Evolutionary conservation across 2,797 vertebrate species (phyloP).

Genomic region (Poeciliopsis gracilis): DNA sequence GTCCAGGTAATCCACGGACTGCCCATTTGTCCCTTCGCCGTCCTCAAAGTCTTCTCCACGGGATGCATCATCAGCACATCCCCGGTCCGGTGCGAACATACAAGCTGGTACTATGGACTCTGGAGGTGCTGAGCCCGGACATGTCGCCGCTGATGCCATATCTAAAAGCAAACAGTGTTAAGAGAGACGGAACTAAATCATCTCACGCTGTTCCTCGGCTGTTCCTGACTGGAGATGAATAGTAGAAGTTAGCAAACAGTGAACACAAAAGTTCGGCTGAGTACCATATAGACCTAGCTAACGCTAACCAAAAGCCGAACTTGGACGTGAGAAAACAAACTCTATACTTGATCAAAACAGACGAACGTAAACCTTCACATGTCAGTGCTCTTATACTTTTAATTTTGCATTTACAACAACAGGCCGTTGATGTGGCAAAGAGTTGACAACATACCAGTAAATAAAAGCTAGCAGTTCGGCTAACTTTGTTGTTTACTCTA

Average conservation of each 20-base stretch:
- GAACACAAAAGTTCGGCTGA: conserved; percentile 32
- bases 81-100: conserved; percentile 91
- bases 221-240: neutral
- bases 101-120: conserved; percentile 87
- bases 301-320: conserved; percentile 49
- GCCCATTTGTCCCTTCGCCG: conserved; percentile 79
- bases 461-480: conserved; percentile 42
- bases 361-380: neutral
- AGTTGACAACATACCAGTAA: conserved; percentile 45
- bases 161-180: conserved; percentile 32
- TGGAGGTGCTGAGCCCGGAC: conserved; percentile 47
- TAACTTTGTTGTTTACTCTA: conserved; percentile 56
- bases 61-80: conserved; percentile 71
- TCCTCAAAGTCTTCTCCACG: conserved; percentile 62
- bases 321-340: neutral
- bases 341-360: neutral
- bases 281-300: conserved; percentile 11
- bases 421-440: neutral
- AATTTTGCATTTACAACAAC: neutral
- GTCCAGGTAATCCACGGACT: conserved; percentile 85
- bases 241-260: conserved; percentile 17
- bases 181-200: conserved; percentile 17
- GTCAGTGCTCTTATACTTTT: rapidly evolving
- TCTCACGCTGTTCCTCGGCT: neutral
- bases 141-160: conserved; percentile 83